phyloP scores from a whole-genome alignment of 2,797 vertebrate species.

The Hapalemur alaotrensis region DNA sequence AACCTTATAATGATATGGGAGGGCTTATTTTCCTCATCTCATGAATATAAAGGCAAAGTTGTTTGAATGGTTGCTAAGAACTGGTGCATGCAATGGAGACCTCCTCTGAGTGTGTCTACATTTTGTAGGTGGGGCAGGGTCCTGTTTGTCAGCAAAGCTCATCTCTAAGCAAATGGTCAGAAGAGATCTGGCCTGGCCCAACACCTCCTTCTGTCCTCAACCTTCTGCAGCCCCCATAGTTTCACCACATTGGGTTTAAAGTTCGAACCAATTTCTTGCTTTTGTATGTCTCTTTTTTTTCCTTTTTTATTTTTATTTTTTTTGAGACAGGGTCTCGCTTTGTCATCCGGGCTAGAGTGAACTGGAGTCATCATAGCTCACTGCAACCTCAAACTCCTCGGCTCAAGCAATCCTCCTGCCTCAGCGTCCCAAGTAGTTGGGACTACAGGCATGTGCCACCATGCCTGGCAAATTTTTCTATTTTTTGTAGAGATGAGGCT shows the following conservation, averaged over 20 bases:
- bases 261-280: neutral
- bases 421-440: neutral
- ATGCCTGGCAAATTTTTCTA: neutral
- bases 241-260: neutral
- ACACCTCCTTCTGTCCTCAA: neutral
- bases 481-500: neutral
- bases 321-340: neutral
- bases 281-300: neutral
- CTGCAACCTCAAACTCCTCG: neutral
- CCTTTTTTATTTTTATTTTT: neutral
- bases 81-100: neutral
- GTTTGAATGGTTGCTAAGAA: neutral
- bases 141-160: neutral
- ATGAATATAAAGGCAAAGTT: neutral
- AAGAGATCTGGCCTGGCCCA: neutral
- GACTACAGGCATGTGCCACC: neutral
- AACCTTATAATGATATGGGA: neutral
- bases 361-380: neutral
- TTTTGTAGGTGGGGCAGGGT: neutral
- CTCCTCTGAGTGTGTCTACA: neutral
- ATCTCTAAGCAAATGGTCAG: neutral
- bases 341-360: neutral
- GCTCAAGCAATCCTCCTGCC: neutral
- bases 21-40: neutral
- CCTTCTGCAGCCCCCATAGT: neutral